Conservation (phyloP, 2,113 vertebrate species). For the Cricetomys ansorgei region DNA sequence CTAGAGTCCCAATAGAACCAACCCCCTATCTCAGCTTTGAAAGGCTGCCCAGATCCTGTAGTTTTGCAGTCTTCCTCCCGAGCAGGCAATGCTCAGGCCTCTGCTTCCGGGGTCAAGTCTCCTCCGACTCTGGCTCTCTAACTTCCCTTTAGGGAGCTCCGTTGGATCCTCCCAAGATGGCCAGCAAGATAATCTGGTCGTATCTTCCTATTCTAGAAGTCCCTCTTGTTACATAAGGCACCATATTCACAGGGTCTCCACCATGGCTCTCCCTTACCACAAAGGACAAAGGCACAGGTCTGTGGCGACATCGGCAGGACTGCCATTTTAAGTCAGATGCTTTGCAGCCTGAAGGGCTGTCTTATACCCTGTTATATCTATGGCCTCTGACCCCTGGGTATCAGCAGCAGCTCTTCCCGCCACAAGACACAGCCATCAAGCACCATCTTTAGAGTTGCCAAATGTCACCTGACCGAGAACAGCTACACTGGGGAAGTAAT, state of each 20-base stretch:
- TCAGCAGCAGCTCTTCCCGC: background rate
- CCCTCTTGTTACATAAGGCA: background rate
- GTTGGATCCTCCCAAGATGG: background rate
- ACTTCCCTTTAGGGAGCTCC: background rate
- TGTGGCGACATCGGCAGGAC: background rate
- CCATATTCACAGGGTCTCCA: background rate
- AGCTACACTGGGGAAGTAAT: too few relatives aligned
- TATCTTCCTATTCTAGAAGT: too few relatives aligned
- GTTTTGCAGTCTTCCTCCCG: rapidly evolving
- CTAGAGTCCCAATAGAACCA: background rate
- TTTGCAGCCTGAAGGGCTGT: background rate
- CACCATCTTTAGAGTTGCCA: background rate
- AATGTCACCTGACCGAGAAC: background rate
- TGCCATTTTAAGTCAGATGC: background rate
- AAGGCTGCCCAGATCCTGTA: background rate
- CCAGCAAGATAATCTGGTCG: background rate
- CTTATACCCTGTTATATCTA: background rate
- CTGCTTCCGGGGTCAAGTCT: background rate
- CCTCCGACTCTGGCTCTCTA: background rate
- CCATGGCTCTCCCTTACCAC: background rate
- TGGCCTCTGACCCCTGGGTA: background rate
- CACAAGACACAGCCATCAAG: background rate
- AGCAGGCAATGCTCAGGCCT: rapidly evolving
- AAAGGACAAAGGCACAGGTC: background rate
- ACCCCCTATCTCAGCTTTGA: background rate